Conservation (phyloP, 2,888 invertebrate genomes). For the Hartigia nigra region DNA sequence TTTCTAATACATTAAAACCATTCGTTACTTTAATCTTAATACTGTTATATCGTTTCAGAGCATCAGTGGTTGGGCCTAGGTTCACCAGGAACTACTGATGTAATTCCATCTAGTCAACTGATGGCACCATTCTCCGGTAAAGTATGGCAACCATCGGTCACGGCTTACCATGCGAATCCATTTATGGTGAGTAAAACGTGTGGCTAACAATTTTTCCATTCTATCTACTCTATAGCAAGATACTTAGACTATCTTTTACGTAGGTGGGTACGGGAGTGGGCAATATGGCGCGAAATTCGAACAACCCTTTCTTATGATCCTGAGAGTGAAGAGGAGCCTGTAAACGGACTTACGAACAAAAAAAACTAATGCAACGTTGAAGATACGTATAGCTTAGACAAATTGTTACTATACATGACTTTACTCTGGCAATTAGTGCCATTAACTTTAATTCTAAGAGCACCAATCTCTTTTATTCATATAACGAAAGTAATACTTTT, state of each 20-base stretch:
- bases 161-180: slow-evolving; percentile 64
- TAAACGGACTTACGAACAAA: slow-evolving; percentile 54
- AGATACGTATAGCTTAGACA: slow-evolving; percentile 55
- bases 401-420: slow-evolving; percentile 57
- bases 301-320: slow-evolving; percentile 73
- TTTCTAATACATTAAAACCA: neutral
- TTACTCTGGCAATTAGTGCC: slow-evolving; percentile 59
- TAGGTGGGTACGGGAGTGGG: slow-evolving; percentile 60
- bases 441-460: slow-evolving; percentile 56
- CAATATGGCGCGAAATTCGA: slow-evolving; percentile 66
- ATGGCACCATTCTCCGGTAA: slow-evolving; percentile 60
- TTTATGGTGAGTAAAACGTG: slow-evolving; percentile 58
- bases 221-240: neutral
- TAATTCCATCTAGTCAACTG: slow-evolving; percentile 62
- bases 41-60: slow-evolving; percentile 39
- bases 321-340: slow-evolving; percentile 37
- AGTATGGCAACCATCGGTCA: slow-evolving; percentile 62
- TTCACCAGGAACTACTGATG: slow-evolving; percentile 56
- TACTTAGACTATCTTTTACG: neutral
- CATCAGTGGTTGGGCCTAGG: slow-evolving; percentile 57
- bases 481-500: slow-evolving; percentile 58
- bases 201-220: neutral
- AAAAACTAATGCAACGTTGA: slow-evolving; percentile 49
- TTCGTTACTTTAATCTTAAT: neutral
- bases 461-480: slow-evolving; percentile 53